phyloP scores from a whole-genome alignment of 2,888 invertebrate species.

The Metallyticus violacea region DNA sequence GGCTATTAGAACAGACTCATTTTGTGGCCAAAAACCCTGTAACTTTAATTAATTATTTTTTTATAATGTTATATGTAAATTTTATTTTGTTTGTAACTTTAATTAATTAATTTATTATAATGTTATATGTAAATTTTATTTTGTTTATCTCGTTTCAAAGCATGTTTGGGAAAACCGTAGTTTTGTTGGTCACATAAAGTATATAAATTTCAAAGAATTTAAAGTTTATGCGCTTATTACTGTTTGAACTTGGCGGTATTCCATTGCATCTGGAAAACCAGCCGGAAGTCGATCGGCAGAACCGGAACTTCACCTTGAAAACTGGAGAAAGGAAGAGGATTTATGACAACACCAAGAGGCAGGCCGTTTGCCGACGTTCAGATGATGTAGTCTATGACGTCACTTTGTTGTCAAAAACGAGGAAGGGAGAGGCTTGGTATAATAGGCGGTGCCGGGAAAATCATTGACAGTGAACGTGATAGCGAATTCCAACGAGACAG shows the following conservation, averaged over 20 bases:
- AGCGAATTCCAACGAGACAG: constrained; percentile 1
- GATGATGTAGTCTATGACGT: background rate
- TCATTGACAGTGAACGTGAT: constrained; percentile 20
- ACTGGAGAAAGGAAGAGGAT: background rate
- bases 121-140: too few relatives aligned
- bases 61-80: too few relatives aligned
- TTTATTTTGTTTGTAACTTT: too few relatives aligned
- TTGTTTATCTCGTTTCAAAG: too few relatives aligned
- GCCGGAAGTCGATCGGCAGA: background rate
- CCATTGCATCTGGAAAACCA: background rate
- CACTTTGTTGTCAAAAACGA: background rate
- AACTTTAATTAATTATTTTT: too few relatives aligned
- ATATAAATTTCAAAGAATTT: too few relatives aligned
- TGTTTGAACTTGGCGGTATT: background rate
- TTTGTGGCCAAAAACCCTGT: too few relatives aligned
- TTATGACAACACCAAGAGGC: background rate
- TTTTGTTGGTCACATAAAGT: too few relatives aligned
- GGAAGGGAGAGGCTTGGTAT: constrained; percentile 6
- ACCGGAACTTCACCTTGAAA: background rate
- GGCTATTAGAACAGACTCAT: too few relatives aligned
- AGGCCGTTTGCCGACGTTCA: background rate
- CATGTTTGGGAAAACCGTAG: too few relatives aligned
- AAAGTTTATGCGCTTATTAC: too few relatives aligned
- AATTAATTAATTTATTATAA: too few relatives aligned
- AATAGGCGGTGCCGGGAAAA: constrained; percentile 17